Evolutionary conservation across 2,888 invertebrate genomes (phyloP).

Genomic region (Amiota communis): DNA sequence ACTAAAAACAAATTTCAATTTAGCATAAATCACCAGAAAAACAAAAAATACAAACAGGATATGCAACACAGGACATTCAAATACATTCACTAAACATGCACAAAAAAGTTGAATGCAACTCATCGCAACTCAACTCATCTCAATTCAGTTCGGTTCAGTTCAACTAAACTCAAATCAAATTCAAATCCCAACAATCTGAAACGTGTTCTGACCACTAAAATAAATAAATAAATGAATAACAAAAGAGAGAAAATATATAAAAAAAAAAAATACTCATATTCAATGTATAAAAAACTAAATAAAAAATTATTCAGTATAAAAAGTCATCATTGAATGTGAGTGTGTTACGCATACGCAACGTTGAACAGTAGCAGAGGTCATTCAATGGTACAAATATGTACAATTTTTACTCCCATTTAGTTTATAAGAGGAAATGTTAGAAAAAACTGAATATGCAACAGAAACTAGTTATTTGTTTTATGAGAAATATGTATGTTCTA

Average conservation of each 20-base stretch:
- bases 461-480: too few relatives aligned
- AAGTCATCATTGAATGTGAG: not conserved
- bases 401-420: not conserved
- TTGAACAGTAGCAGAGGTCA: not conserved
- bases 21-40: conserved; percentile 7
- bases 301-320: not conserved
- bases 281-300: conserved; percentile 1
- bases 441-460: not conserved
- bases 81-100: not conserved
- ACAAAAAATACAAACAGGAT: too few relatives aligned
- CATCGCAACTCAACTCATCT: not conserved
- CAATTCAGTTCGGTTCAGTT: too few relatives aligned
- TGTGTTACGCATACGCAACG: conserved; percentile 36
- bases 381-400: too few relatives aligned
- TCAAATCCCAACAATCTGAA: conserved; percentile 57
- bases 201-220: conserved; percentile 55
- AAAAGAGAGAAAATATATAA: not conserved
- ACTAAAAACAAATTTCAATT: conserved; percentile 13
- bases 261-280: not conserved
- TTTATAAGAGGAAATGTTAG: not conserved
- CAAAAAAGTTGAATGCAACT: not conserved
- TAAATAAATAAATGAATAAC: conserved; percentile 37
- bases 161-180: too few relatives aligned
- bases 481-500: too few relatives aligned
- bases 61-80: too few relatives aligned